These are phyloP conservation scores for Chydorus sphaericus DNA, from an alignment of 2,888 invertebrate genomes.

Conservation along the genomic window DNA sequence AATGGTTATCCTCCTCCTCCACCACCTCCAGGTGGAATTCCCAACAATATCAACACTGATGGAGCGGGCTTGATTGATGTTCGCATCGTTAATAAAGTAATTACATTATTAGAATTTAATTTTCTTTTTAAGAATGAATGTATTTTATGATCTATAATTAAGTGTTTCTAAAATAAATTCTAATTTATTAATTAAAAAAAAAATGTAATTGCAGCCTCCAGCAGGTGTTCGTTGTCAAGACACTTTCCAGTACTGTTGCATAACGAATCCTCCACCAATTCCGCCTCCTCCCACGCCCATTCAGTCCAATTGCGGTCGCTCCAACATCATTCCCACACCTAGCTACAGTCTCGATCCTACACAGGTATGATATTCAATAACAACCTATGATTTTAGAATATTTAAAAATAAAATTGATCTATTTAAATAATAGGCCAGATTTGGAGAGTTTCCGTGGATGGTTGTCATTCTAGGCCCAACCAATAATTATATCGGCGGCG, in stretches of 20 bases:
- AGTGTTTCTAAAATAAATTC: too few species aligned
- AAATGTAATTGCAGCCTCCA: conserved; percentile 10
- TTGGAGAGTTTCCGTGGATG: conserved; percentile 61
- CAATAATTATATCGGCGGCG: conserved; percentile 54
- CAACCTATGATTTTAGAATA: neutral
- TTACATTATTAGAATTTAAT: too few species aligned
- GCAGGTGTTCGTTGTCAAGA: conserved; percentile 6
- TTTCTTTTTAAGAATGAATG: too few species aligned
- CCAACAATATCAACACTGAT: conserved; percentile 15
- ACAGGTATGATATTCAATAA: conserved; percentile 8
- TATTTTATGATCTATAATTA: too few species aligned
- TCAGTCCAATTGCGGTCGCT: conserved; percentile 3
- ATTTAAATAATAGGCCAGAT: conserved; percentile 32
- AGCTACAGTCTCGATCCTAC: conserved; percentile 13
- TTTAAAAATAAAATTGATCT: neutral
- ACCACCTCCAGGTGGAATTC: conserved; percentile 9
- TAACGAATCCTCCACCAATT: neutral
- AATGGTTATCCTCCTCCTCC: conserved; percentile 11
- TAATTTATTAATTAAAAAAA: too few species aligned
- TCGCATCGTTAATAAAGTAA: conserved; percentile 23
- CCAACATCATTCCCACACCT: conserved; percentile 11
- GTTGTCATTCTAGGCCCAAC: conserved; percentile 40
- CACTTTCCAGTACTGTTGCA: conserved; percentile 12
- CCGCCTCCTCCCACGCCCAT: neutral
- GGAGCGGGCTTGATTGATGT: conserved; percentile 22